These are phyloP conservation scores for Pionites leucogaster DNA, from an alignment of 2,113 vertebrate genomes.

Conservation along the genomic window DNA sequence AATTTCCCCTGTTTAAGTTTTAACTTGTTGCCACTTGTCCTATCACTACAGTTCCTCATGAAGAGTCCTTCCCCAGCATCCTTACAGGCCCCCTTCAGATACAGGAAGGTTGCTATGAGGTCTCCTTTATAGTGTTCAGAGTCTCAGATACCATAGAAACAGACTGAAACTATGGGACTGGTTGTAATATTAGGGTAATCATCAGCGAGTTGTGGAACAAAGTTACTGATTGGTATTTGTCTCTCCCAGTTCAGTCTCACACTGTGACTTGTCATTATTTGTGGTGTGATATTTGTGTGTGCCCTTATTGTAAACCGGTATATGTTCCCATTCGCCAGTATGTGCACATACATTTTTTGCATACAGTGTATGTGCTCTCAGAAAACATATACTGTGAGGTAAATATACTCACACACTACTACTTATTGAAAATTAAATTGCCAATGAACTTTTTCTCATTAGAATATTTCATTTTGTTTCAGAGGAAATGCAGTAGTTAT, in stretches of 20 bases:
- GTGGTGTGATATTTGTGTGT: neutral
- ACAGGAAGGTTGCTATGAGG: no score
- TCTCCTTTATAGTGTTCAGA: conserved; percentile 23
- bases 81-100: no score
- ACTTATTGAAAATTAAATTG: neutral
- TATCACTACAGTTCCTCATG: no score
- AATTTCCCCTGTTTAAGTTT: no score
- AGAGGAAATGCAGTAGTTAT: neutral
- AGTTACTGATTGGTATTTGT: neutral
- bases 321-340: neutral
- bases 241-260: neutral
- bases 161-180: neutral
- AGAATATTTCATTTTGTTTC: neutral
- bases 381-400: neutral
- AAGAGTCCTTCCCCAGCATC: no score
- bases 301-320: neutral
- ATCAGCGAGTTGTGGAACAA: neutral
- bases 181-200: neutral
- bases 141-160: conserved; percentile 30
- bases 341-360: neutral
- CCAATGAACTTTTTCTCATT: neutral
- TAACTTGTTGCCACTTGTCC: no score
- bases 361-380: neutral
- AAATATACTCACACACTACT: neutral
- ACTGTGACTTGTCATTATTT: neutral